Evolutionary conservation across 2,888 invertebrate genomes (phyloP).

Genomic region (Leptinotarsa peninsularis): DNA sequence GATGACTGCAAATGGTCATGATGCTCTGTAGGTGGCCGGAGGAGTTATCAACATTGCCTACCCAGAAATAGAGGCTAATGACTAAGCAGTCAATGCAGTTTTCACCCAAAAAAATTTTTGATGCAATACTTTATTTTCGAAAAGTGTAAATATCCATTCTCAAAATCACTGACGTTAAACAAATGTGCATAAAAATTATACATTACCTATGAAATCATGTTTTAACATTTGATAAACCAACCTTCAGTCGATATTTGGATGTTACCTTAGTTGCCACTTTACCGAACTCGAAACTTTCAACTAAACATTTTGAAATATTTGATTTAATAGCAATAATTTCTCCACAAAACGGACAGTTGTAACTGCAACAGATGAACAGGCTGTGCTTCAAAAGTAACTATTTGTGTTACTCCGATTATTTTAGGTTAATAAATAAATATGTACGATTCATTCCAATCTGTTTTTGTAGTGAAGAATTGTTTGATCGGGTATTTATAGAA

Average conservation of each 20-base stretch:
- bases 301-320: conserved; percentile 26
- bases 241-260: conserved; percentile 22
- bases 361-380: conserved; percentile 56
- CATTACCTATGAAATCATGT: too few relatives aligned
- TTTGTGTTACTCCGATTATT: conserved; percentile 54
- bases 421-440: conserved; percentile 46
- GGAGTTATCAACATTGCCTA: too few relatives aligned
- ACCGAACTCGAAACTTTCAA: conserved; percentile 20
- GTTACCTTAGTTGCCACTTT: conserved; percentile 30
- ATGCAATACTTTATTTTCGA: too few relatives aligned
- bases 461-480: conserved; percentile 49
- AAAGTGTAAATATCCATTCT: too few relatives aligned
- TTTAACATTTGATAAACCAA: too few relatives aligned
- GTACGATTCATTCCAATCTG: conserved; percentile 60
- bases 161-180: too few relatives aligned
- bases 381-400: conserved; percentile 60
- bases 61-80: too few relatives aligned
- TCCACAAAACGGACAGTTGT: conserved; percentile 43
- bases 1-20: too few relatives aligned
- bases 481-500: conserved; percentile 28
- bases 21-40: too few relatives aligned
- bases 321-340: conserved; percentile 35
- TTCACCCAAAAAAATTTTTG: too few relatives aligned
- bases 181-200: too few relatives aligned
- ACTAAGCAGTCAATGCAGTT: too few relatives aligned